A percentile compares a stretch with the other conserved stretches of the same genome.
Evolutionary conservation across 2,113 vertebrate genomes (phyloP).

Genomic region (Etia nguti): DNA sequence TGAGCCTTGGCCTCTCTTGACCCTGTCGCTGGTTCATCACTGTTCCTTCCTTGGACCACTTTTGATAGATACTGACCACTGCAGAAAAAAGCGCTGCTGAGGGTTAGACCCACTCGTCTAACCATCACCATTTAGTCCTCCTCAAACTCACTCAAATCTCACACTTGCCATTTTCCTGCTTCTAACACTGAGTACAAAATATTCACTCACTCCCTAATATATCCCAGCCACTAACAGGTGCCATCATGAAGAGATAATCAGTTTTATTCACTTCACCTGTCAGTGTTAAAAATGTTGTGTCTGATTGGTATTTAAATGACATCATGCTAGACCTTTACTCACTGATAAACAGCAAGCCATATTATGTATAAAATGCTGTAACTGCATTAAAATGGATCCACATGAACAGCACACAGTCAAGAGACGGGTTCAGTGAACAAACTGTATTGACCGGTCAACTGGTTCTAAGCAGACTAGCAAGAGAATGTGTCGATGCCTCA

Average conservation of each 20-base stretch:
- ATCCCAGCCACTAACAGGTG: no score
- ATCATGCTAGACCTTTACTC: not conserved
- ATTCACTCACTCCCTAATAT: no score
- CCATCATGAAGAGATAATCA: no score
- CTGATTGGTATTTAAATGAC: not conserved
- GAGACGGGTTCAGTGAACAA: not conserved
- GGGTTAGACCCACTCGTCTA: accelerated
- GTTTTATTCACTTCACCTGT: no score
- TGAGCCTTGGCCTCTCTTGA: not conserved
- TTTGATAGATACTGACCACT: not conserved
- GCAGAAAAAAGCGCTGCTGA: not conserved
- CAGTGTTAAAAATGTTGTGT: no score
- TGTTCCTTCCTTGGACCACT: not conserved
- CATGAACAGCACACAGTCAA: not conserved
- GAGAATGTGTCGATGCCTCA: not conserved
- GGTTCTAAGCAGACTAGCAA: not conserved
- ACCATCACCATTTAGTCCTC: not conserved
- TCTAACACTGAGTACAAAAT: no score
- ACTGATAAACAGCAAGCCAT: not conserved
- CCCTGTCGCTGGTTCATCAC: not conserved
- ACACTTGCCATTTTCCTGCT: not conserved
- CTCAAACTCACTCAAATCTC: not conserved
- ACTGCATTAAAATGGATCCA: not conserved
- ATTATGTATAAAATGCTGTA: not conserved
- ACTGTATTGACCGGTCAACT: not conserved